These are phyloP conservation scores for Paratrypauchen microcephalus DNA, from an alignment of 2,797 vertebrate genomes.

Conservation along the genomic window DNA sequence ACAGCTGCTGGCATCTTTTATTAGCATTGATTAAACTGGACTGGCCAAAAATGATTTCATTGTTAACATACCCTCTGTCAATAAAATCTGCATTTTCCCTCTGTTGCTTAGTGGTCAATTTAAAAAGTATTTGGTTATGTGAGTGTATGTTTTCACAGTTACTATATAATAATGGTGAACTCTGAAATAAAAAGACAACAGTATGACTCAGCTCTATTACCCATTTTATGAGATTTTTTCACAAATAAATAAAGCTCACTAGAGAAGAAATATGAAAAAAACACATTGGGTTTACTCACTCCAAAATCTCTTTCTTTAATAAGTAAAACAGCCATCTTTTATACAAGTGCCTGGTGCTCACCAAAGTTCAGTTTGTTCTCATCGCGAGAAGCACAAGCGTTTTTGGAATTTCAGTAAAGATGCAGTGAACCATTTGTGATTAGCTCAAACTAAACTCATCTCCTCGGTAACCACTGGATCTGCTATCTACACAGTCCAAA, in stretches of 20 bases:
- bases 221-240: constrained; percentile 45
- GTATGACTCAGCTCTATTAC: constrained; percentile 76
- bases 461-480: constrained; percentile 60
- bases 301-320: constrained; percentile 83
- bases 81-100: constrained; percentile 28
- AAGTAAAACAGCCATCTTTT: constrained; percentile 74
- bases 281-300: constrained; percentile 73
- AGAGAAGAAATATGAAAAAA: constrained; percentile 71
- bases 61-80: constrained; percentile 32
- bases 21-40: constrained; percentile 57
- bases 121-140: constrained; percentile 27
- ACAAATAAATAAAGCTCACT: constrained; percentile 86
- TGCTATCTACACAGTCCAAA: constrained; percentile 67
- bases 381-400: constrained; percentile 60
- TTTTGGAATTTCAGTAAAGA: constrained; percentile 53
- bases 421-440: constrained; percentile 44
- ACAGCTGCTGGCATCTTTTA: constrained; percentile 56
- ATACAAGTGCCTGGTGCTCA: constrained; percentile 77
- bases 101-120: constrained; percentile 72
- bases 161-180: constrained; percentile 86
- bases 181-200: constrained; percentile 82
- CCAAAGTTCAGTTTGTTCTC: constrained; percentile 60
- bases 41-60: constrained; percentile 20
- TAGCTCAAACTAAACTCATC: constrained; percentile 40
- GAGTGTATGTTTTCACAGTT: constrained; percentile 94